Conservation (phyloP, 2,113 vertebrate genomes). For the Cottus gobio region DNA sequence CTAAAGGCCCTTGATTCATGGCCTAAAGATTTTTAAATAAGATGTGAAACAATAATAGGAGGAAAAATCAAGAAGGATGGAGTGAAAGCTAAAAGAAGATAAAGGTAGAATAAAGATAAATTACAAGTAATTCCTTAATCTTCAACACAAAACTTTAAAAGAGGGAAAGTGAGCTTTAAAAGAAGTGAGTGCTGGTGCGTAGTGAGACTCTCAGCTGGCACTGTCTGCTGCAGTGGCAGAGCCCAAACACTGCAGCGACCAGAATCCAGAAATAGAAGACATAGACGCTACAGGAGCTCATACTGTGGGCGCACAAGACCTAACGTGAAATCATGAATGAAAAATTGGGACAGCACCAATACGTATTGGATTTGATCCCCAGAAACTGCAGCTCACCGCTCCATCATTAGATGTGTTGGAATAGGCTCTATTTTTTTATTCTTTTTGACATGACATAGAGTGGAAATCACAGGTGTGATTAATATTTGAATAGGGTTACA, state of each 20-base stretch:
- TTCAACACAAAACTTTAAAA: background rate
- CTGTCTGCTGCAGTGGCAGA: slow-evolving; percentile 66
- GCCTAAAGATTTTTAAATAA: slow-evolving; percentile 29
- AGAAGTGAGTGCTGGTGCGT: background rate
- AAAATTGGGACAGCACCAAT: background rate
- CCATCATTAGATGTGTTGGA: background rate
- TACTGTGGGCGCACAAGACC: background rate
- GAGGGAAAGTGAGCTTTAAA: background rate
- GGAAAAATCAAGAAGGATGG: background rate
- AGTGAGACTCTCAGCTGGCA: slow-evolving; percentile 7
- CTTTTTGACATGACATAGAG: background rate
- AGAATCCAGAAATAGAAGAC: slow-evolving; percentile 44
- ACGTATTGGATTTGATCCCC: background rate
- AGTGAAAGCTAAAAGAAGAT: background rate
- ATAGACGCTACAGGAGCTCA: slow-evolving; percentile 22
- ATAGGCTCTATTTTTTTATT: background rate
- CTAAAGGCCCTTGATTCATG: slow-evolving; percentile 31
- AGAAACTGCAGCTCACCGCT: background rate
- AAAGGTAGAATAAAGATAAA: too few relatives aligned
- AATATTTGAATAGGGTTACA: background rate
- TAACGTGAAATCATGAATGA: slow-evolving; percentile 31
- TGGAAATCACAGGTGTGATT: background rate
- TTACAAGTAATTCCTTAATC: too few relatives aligned
- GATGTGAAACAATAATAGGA: background rate
- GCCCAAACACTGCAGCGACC: slow-evolving; percentile 51